phyloP scores from a whole-genome alignment of 2,797 vertebrate genomes.

The Enteromius mattozi region DNA sequence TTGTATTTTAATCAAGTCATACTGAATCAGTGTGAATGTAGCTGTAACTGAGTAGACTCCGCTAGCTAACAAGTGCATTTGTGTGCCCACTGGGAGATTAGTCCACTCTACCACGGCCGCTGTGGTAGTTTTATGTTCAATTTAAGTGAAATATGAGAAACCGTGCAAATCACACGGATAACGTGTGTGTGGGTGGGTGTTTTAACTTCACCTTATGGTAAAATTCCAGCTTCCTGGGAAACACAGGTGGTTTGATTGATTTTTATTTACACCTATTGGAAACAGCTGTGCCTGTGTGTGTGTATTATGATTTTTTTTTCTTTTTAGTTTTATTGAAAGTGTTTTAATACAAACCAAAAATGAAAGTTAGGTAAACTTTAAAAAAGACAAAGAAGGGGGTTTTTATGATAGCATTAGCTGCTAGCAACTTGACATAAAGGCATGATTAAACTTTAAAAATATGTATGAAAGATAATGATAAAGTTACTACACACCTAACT shows the following conservation, averaged over 20 bases:
- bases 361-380: neutral
- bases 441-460: neutral
- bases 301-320: neutral
- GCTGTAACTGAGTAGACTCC: constrained; percentile 29
- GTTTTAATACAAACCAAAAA: neutral
- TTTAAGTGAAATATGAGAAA: constrained; percentile 51
- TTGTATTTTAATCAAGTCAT: constrained; percentile 47
- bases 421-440: neutral
- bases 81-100: constrained; percentile 47
- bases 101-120: constrained; percentile 7
- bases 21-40: constrained; percentile 32
- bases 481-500: constrained; percentile 14
- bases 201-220: constrained; percentile 13
- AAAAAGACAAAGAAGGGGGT: neutral
- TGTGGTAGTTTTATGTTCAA: constrained; percentile 22
- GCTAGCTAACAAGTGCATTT: constrained; percentile 17
- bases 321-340: neutral
- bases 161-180: constrained; percentile 23
- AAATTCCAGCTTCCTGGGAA: constrained; percentile 29
- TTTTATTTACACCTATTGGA: constrained; percentile 24
- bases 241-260: constrained; percentile 19
- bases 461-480: constrained; percentile 19
- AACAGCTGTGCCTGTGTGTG: constrained; percentile 13
- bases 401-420: neutral
- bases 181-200: constrained; percentile 11